Evolutionary conservation across 1,140 invertebrate genomes (phyloP).

Genomic region (Tribolium madens): DNA sequence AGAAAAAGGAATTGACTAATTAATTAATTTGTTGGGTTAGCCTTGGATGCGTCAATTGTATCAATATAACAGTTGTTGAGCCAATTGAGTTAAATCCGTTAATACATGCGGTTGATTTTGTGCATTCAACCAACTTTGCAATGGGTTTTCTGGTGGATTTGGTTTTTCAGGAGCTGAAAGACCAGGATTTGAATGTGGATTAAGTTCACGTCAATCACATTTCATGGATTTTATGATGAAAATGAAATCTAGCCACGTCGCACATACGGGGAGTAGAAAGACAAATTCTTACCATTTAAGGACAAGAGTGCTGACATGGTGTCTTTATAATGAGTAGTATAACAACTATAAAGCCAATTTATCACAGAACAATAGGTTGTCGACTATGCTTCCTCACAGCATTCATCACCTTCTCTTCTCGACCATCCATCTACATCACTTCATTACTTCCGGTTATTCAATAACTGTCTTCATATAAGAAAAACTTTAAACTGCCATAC

Average conservation of each 20-base stretch:
- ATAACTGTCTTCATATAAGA: slow-evolving; percentile 34
- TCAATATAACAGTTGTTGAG: too few relatives aligned
- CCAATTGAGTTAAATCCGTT: too few relatives aligned
- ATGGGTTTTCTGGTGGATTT: slow-evolving; percentile 11
- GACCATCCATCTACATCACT: slow-evolving; percentile 43
- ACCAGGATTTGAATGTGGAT: slow-evolving; percentile 7
- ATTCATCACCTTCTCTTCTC: slow-evolving; percentile 27
- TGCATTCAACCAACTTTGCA: not conserved
- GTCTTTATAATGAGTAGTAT: slow-evolving; percentile 36
- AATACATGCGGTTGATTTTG: not conserved
- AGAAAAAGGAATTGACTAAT: too few relatives aligned
- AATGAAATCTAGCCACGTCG: not conserved
- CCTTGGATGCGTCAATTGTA: too few relatives aligned
- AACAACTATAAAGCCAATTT: slow-evolving; percentile 41
- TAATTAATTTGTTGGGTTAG: too few relatives aligned
- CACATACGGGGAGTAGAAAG: not conserved
- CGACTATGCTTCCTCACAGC: slow-evolving; percentile 25
- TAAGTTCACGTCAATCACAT: slow-evolving; percentile 12
- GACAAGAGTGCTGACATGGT: slow-evolving; percentile 32
- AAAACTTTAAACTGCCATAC: slow-evolving; percentile 4
- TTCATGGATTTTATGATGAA: not conserved
- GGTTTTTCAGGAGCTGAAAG: not conserved
- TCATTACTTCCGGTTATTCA: slow-evolving; percentile 47
- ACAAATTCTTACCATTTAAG: not conserved
- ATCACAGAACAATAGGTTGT: slow-evolving; percentile 45